These are phyloP conservation scores for Tipula confusa DNA, from an alignment of 2,888 invertebrate genomes.

Conservation along the genomic window DNA sequence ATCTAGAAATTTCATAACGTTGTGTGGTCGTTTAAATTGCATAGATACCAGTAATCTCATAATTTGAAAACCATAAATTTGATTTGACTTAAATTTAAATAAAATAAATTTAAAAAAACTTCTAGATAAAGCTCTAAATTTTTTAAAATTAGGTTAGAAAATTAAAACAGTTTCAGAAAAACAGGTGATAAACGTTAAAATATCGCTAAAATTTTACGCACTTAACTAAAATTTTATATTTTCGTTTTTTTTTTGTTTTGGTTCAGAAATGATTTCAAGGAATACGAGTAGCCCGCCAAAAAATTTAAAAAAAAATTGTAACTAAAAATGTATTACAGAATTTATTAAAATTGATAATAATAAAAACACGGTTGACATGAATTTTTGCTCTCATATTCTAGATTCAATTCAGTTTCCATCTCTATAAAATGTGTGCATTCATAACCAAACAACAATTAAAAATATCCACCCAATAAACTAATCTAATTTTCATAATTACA, in stretches of 20 bases:
- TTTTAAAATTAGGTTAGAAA: neutral
- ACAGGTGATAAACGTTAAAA: constrained; percentile 14
- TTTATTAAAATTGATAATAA: constrained; percentile 17
- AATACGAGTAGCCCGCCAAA: neutral
- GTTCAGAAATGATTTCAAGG: neutral
- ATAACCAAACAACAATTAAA: neutral
- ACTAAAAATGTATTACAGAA: constrained; percentile 4
- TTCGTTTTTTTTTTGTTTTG: too few species aligned
- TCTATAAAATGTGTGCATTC: neutral
- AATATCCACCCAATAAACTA: neutral
- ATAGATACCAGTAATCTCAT: too few species aligned
- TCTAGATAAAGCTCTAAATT: neutral
- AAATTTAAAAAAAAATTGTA: too few species aligned
- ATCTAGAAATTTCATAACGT: too few species aligned
- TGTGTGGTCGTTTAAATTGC: too few species aligned
- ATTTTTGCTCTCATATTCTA: neutral
- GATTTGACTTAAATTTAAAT: too few species aligned
- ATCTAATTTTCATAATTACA: neutral
- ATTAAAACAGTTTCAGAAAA: neutral
- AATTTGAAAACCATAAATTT: neutral
- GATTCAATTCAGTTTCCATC: neutral
- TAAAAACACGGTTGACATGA: neutral
- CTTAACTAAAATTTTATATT: neutral
- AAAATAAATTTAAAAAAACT: neutral
- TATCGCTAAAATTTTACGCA: neutral